These are phyloP conservation scores for Pseudomugil tenellus DNA, from an alignment of 2,797 vertebrate species.

Conservation along the genomic window DNA sequence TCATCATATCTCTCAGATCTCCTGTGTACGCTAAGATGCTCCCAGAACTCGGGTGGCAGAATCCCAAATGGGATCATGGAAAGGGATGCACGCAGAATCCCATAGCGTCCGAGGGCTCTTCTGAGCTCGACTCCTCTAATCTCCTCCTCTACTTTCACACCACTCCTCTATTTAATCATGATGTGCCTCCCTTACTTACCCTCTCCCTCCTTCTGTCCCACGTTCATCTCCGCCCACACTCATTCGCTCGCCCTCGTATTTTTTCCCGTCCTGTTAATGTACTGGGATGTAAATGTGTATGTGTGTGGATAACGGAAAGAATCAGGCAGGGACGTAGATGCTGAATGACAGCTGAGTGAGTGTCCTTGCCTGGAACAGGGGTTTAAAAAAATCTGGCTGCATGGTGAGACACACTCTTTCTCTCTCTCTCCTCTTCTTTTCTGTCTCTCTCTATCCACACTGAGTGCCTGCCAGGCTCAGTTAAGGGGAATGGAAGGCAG, in stretches of 20 bases:
- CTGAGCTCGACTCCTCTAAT: conserved; percentile 36
- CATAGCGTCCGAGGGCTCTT: conserved; percentile 47
- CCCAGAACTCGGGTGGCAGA: conserved; percentile 58
- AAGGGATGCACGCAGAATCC: conserved; percentile 56
- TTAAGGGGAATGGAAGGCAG: conserved; percentile 71
- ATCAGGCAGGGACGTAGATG: conserved; percentile 25
- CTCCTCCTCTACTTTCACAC: conserved; percentile 37
- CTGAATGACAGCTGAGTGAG: conserved; percentile 53
- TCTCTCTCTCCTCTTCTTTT: conserved; percentile 26
- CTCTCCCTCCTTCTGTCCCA: conserved; percentile 23
- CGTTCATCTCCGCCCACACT: conserved; percentile 45
- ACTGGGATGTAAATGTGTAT: conserved; percentile 23
- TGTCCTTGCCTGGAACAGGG: conserved; percentile 66
- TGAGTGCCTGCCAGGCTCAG: conserved; percentile 74
- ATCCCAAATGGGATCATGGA: conserved; percentile 66
- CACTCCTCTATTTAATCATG: conserved; percentile 45
- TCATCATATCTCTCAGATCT: conserved; percentile 43
- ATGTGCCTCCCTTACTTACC: conserved; percentile 33
- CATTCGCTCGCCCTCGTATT: conserved; percentile 32
- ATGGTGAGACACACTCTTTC: conserved; percentile 53
- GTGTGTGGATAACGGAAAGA: conserved; percentile 20
- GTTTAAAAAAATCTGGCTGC: conserved; percentile 69
- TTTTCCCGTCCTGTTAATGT: conserved; percentile 27
- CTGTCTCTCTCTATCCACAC: conserved; percentile 47
- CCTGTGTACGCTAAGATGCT: conserved; percentile 55